phyloP scores from a whole-genome alignment of 1,140 invertebrate genomes.

The Adoxophyes honmai region DNA sequence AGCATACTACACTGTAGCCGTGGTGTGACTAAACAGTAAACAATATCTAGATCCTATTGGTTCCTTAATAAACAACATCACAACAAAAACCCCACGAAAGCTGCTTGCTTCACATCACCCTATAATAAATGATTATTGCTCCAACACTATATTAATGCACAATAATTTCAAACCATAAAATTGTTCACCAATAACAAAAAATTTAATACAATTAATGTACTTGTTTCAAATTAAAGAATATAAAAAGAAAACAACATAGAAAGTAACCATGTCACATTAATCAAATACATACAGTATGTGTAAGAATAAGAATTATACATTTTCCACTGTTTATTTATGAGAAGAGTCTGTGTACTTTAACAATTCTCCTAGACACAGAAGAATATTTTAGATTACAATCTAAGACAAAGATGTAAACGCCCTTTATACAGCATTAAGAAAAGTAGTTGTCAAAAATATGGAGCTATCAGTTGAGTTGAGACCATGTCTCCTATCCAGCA shows the following conservation, averaged over 20 bases:
- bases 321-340: too few species aligned
- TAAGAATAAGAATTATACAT: slow-evolving; percentile 15
- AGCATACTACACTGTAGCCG: not conserved
- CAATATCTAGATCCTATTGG: not conserved
- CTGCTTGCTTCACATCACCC: not conserved
- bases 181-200: not conserved
- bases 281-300: not conserved
- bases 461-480: slow-evolving; percentile 15
- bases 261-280: not conserved
- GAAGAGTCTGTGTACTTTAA: not conserved
- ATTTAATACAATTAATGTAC: slow-evolving; percentile 4
- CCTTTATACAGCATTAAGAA: slow-evolving; percentile 5
- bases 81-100: not conserved
- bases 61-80: not conserved
- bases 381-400: not conserved
- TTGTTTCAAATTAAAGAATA: not conserved
- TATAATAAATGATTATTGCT: not conserved
- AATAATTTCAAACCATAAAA: not conserved
- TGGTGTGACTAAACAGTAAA: not conserved
- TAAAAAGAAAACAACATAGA: not conserved
- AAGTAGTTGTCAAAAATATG: slow-evolving; percentile 24
- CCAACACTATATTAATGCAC: not conserved
- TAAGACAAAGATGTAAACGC: slow-evolving; percentile 4
- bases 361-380: not conserved
- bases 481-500: not conserved